Evolutionary conservation across 2,797 vertebrate species (phyloP).

Genomic region (Pipistrellus nathusii): DNA sequence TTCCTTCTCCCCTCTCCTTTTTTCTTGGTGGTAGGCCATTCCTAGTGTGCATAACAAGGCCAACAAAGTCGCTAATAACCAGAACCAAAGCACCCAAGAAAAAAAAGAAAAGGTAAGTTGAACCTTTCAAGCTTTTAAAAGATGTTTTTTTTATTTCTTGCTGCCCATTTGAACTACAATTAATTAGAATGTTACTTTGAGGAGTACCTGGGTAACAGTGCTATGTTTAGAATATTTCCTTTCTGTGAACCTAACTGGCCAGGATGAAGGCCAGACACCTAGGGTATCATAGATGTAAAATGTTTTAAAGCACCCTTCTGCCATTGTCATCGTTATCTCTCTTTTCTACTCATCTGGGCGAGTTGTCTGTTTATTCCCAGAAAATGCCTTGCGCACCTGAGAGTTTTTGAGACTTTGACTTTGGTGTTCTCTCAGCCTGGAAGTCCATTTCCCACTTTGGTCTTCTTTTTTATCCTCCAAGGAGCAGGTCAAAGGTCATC

Average conservation of each 20-base stretch:
- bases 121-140: background rate
- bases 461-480: background rate
- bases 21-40: constrained; percentile 74
- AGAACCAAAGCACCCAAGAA: constrained; percentile 75
- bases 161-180: background rate
- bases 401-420: background rate
- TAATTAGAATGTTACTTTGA: background rate
- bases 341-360: background rate
- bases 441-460: background rate
- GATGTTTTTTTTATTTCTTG: background rate
- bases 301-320: too few species aligned
- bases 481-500: background rate
- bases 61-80: constrained; percentile 74
- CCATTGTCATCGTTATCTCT: background rate
- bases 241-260: background rate
- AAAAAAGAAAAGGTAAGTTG: constrained; percentile 84
- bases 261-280: background rate
- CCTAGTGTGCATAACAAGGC: constrained; percentile 79
- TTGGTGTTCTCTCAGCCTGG: background rate
- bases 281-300: background rate
- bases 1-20: background rate
- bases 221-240: background rate
- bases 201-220: background rate
- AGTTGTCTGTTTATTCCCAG: background rate
- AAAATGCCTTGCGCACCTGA: background rate